These are phyloP conservation scores for Trissoscelio sp. DNA, from an alignment of 2,888 invertebrate genomes.

Conservation along the genomic window DNA sequence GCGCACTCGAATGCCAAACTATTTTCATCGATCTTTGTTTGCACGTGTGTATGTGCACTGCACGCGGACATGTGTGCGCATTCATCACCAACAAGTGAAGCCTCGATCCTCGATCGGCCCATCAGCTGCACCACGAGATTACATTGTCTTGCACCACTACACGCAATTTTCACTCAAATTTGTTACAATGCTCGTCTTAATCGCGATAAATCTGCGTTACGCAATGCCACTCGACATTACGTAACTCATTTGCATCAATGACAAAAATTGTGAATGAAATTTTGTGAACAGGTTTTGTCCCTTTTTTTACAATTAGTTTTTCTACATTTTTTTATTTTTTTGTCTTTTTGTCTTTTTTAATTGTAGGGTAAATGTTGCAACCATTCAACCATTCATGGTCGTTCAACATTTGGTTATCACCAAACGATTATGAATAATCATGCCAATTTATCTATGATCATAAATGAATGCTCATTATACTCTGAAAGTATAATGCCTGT, in stretches of 20 bases:
- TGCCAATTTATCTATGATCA: conserved; percentile 30
- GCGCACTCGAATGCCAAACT: conserved; percentile 80
- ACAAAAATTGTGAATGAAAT: conserved; percentile 5
- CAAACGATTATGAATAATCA: conserved; percentile 27
- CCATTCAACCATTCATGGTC: background rate
- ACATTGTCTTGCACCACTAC: conserved; percentile 53
- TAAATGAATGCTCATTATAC: conserved; percentile 24
- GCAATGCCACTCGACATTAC: background rate
- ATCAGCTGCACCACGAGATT: conserved; percentile 36
- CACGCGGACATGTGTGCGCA: conserved; percentile 56
- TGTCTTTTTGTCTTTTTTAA: background rate
- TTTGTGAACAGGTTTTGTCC: background rate
- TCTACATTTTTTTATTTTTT: background rate
- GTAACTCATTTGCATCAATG: conserved; percentile 1
- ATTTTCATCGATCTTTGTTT: conserved; percentile 78
- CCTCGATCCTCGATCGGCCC: conserved; percentile 53
- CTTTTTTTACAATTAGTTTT: too few relatives aligned
- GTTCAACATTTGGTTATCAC: conserved; percentile 20
- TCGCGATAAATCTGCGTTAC: background rate
- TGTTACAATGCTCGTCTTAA: background rate
- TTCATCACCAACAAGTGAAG: conserved; percentile 63
- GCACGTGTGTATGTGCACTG: conserved; percentile 26
- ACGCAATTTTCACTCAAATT: conserved; percentile 19
- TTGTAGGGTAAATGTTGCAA: background rate
- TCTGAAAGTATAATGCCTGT: too few relatives aligned